Base-by-base conservation (phyloP, 2,888 invertebrate species). In the Tupiocoris notatus region DNA sequence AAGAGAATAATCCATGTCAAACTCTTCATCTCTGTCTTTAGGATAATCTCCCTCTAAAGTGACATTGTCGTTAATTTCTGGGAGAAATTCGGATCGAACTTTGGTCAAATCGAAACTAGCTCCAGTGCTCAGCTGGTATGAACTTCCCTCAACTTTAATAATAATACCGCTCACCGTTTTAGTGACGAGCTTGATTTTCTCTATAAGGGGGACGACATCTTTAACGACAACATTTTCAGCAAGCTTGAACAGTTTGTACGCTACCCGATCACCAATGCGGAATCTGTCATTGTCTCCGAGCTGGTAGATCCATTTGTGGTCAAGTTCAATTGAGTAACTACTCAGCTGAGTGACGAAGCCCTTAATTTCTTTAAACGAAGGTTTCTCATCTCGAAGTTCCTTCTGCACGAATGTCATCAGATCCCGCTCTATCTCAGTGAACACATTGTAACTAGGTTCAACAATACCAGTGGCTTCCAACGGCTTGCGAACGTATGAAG, bases 151-250 rank as follows among this genome's bases (percentile, higher is more conserved):
- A 1, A 75, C 67, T 25, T 75, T 61, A 39, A 2, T 25, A 2
- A 75, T 75, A 2, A 2, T n/a, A 18, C 66, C 75, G 25, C 66
- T n/a, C n/a, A 66, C 59, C 12, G n/a, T 25, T 65, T 75, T 66
- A 1, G 7, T 17, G n/a, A 66, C 57, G 21, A 59, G 23, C 20
- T 54, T 58, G 18, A 62, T 18, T n/a, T 62, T 67, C 16, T 67
- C 67, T 0, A 22, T n/a, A 20, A 62, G 12, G 6, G 61, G 65
- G n/a, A 58, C 20, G n/a, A 75, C 75, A 18, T 66, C 76, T 67
- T 76, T 61, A 7, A 67, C 24, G 0, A 68, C 62, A 18, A 6
- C 16, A 16, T 63, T 39, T 12, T 39, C 23, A 0, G 6, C 22
- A 17, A 61, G 20, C 62, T 62, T 61, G 63, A 61, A 62, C 23